These are phyloP conservation scores for Indicator maculatus DNA, from an alignment of 2,113 vertebrate species.

Conservation along the genomic window DNA sequence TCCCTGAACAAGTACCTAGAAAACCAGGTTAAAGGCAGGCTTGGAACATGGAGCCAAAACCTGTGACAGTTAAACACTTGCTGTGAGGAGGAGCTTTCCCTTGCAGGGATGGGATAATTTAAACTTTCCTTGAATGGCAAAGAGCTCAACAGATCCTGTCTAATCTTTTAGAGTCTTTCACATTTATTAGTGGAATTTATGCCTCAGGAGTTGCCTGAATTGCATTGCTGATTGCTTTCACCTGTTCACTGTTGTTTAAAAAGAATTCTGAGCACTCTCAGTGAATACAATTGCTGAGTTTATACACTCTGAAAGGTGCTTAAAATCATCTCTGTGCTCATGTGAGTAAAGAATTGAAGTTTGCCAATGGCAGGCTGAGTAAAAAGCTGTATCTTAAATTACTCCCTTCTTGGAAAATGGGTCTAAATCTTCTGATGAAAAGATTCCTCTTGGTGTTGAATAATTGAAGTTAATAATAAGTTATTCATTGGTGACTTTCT, in stretches of 20 bases:
- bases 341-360: background rate
- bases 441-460: background rate
- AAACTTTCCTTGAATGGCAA: background rate
- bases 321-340: background rate
- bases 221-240: background rate
- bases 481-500: background rate
- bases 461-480: constrained; percentile 11
- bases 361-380: background rate
- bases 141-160: background rate
- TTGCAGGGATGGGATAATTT: background rate
- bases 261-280: background rate
- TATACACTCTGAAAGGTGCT: background rate
- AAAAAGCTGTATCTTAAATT: background rate
- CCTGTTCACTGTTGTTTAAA: background rate
- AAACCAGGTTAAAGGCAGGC: background rate
- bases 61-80: background rate
- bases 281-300: background rate
- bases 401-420: background rate
- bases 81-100: background rate
- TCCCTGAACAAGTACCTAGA: background rate
- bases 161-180: background rate
- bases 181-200: background rate
- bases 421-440: background rate
- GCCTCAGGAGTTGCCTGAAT: background rate
- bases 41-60: background rate